A percentile compares a stretch with the other conserved stretches of the same genome.
Conservation (phyloP, 2,888 invertebrate genomes). For the Flabesymbios commensalis region DNA sequence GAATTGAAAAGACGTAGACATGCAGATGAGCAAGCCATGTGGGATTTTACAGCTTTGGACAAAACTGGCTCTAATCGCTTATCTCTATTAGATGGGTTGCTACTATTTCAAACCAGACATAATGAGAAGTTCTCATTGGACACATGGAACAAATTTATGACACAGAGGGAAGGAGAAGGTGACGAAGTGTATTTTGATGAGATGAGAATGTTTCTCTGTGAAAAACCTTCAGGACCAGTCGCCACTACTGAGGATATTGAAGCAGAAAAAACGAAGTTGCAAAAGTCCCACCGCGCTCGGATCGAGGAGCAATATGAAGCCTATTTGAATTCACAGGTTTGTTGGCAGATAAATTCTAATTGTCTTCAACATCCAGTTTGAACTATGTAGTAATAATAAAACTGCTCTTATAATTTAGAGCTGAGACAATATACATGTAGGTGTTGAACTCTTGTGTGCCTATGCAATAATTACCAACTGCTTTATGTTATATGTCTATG, state of each 20-base stretch:
- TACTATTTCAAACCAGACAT: constrained; percentile 51
- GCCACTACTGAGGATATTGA: not conserved
- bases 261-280: constrained; percentile 1
- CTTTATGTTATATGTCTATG: no score
- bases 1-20: constrained; percentile 45
- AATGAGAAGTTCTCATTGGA: constrained; percentile 47
- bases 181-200: constrained; percentile 51
- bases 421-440: no score
- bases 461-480: no score
- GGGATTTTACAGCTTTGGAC: constrained; percentile 47
- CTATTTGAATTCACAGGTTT: no score
- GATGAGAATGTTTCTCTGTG: constrained; percentile 47
- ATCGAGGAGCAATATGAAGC: no score
- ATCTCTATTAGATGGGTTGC: constrained; percentile 44
- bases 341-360: no score
- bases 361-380: no score
- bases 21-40: constrained; percentile 48
- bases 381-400: no score
- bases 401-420: no score
- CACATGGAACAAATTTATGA: constrained; percentile 47
- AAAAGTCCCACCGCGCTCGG: not conserved
- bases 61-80: constrained; percentile 37
- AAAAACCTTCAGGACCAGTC: constrained; percentile 25
- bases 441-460: no score
- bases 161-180: constrained; percentile 35